These are phyloP conservation scores for Mirza zaza DNA, from an alignment of 2,113 vertebrate species.

Conservation along the genomic window DNA sequence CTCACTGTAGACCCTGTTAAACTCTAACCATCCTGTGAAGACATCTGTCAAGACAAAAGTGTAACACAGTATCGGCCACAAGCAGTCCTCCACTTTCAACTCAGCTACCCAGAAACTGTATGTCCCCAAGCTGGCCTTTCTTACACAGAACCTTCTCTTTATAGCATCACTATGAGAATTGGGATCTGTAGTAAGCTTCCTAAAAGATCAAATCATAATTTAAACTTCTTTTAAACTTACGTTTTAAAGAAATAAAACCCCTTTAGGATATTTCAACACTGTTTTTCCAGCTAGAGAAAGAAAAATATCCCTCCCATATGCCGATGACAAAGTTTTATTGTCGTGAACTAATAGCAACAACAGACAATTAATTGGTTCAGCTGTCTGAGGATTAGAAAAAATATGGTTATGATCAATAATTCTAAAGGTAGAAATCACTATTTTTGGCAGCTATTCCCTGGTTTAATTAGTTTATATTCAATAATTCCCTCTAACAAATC, in stretches of 20 bases:
- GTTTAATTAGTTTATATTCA: slow-evolving; percentile 36
- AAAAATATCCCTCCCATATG: not conserved
- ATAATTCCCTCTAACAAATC: slow-evolving; percentile 41
- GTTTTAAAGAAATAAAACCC: not conserved
- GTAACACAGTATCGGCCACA: not conserved
- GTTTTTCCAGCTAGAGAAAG: not conserved
- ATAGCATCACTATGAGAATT: not conserved
- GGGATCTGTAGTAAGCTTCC: not conserved
- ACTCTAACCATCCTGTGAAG: not conserved
- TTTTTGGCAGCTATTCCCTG: slow-evolving; percentile 29
- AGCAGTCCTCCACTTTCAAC: not conserved
- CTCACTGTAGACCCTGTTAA: not conserved
- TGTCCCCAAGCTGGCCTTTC: not conserved
- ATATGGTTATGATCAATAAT: slow-evolving; percentile 33
- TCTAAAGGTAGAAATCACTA: slow-evolving; percentile 52
- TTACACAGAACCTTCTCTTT: not conserved
- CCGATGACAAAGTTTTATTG: not conserved
- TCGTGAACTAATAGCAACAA: slow-evolving; percentile 22
- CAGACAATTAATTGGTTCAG: slow-evolving; percentile 48
- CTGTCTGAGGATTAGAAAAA: not conserved
- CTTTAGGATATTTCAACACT: not conserved
- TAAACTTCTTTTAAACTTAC: not conserved
- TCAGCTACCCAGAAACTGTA: not conserved
- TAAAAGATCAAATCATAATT: not conserved
- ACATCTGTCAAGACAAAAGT: not conserved